These are phyloP conservation scores for Hypanus sabinus DNA, from an alignment of 2,113 vertebrate genomes.

Conservation along the genomic window DNA sequence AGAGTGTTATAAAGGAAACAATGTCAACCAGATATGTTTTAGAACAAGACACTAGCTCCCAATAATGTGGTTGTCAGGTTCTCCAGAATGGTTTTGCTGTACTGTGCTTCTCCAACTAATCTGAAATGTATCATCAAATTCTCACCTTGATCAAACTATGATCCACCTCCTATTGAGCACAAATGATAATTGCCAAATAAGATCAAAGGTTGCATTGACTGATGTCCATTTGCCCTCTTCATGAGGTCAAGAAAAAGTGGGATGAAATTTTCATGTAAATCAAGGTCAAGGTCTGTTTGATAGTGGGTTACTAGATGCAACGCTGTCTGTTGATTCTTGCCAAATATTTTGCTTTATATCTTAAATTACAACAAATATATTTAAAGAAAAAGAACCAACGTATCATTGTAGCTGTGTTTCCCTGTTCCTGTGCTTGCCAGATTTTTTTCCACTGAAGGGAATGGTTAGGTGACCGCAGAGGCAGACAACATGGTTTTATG, in stretches of 20 bases:
- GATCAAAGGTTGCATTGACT: not conserved
- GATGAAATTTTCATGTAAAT: not conserved
- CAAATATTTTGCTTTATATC: not conserved
- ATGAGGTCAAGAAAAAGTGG: not conserved
- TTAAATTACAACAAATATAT: not conserved
- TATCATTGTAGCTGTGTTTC: not conserved
- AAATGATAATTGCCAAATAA: not conserved
- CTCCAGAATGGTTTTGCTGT: no score
- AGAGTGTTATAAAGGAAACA: no score
- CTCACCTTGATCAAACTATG: no score
- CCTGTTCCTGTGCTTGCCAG: not conserved
- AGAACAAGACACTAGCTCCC: no score
- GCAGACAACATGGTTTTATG: not conserved
- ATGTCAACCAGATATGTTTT: no score
- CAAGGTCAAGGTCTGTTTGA: not conserved
- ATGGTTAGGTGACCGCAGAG: not conserved
- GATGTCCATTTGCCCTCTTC: not conserved
- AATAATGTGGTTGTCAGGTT: no score
- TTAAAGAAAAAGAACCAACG: not conserved
- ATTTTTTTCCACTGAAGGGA: not conserved
- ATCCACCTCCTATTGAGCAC: not conserved
- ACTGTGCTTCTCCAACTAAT: no score
- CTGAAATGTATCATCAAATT: no score
- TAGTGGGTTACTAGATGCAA: not conserved
- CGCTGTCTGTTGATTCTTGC: no score